phyloP scores from a whole-genome alignment of 2,113 vertebrate genomes.

The Lycocorax pyrrhopterus region DNA sequence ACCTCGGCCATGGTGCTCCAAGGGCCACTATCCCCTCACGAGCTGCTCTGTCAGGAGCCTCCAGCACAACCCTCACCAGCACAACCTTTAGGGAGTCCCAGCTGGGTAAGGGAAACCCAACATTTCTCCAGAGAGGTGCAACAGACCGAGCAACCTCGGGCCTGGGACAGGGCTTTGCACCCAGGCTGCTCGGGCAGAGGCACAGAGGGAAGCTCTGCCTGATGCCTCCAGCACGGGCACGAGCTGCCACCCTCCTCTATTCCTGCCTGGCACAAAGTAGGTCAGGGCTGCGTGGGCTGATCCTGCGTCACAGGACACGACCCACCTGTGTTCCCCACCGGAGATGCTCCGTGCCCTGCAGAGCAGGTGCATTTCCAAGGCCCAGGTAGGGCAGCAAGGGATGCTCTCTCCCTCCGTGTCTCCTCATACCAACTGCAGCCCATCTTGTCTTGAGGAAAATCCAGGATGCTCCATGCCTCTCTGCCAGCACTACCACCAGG shows the following conservation, averaged over 20 bases:
- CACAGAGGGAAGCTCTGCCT: neutral
- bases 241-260: neutral
- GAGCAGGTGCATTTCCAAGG: neutral
- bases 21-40: neutral
- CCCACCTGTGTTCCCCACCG: rapidly evolving
- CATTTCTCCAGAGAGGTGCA: rapidly evolving
- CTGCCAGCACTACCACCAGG: neutral
- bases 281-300: neutral
- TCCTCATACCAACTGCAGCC: neutral
- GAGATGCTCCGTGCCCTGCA: neutral
- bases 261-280: neutral
- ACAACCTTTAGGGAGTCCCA: neutral
- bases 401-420: neutral
- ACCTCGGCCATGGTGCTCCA: rapidly evolving
- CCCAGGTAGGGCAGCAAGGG: neutral
- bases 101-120: neutral
- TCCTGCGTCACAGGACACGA: rapidly evolving
- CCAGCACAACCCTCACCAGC: neutral
- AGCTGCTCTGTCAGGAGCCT: neutral
- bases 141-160: rapidly evolving
- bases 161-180: neutral
- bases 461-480: neutral
- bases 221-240: rapidly evolving
- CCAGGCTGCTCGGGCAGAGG: neutral
- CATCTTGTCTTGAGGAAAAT: neutral